These are phyloP conservation scores for Leistus spinibarbis DNA, from an alignment of 2,888 invertebrate species.

Conservation along the genomic window DNA sequence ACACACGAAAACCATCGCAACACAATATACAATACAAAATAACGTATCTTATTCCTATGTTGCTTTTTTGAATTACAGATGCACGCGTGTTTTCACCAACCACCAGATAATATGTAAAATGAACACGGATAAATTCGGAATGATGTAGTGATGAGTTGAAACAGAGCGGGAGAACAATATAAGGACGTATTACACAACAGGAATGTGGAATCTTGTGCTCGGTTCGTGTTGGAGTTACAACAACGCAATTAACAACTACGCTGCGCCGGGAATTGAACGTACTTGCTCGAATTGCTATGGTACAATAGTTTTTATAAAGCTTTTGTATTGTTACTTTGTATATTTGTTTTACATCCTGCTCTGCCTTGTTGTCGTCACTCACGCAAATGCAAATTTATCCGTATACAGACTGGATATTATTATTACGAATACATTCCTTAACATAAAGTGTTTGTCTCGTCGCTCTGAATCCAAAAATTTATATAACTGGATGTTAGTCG, in stretches of 20 bases:
- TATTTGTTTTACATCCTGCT: conserved; percentile 1
- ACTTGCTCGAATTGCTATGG: neutral
- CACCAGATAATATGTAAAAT: conserved; percentile 25
- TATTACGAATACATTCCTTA: too few relatives aligned
- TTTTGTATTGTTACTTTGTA: conserved; percentile 1
- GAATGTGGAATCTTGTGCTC: neutral
- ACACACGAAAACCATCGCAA: conserved; percentile 37
- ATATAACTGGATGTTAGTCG: too few relatives aligned
- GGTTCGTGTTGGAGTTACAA: neutral
- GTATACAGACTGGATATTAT: too few relatives aligned
- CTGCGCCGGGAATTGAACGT: neutral
- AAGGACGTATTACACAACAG: conserved; percentile 6
- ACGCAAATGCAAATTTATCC: neutral
- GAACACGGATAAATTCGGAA: conserved; percentile 8
- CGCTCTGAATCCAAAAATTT: too few relatives aligned
- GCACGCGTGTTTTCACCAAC: neutral
- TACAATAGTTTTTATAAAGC: neutral
- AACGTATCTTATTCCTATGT: neutral
- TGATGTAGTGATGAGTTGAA: neutral
- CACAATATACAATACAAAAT: conserved; percentile 8
- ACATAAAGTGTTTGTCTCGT: too few relatives aligned
- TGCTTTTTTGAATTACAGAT: neutral
- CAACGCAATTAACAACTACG: neutral
- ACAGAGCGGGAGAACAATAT: conserved; percentile 7
- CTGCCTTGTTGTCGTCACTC: neutral